phyloP scores from a whole-genome alignment of 2,888 invertebrate genomes.

The Axea sp. region DNA sequence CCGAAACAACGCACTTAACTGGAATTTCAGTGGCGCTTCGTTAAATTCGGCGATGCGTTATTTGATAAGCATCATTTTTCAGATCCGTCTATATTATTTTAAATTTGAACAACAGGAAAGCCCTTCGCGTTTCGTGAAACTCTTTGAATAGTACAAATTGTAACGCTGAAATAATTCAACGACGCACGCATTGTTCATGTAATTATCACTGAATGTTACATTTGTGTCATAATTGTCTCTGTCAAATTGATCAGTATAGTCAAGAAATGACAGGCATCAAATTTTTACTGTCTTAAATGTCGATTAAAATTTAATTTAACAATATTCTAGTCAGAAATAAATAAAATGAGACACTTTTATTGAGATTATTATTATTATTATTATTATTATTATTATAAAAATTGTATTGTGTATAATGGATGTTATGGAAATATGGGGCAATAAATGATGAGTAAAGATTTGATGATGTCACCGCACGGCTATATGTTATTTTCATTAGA shows the following conservation, averaged over 20 bases:
- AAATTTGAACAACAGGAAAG: conserved; percentile 19
- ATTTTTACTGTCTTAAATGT: conserved; percentile 46
- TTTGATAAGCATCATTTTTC: conserved; percentile 44
- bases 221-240: conserved; percentile 57
- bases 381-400: not conserved
- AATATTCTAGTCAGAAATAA: conserved; percentile 51
- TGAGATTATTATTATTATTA: conserved; percentile 9
- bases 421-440: not conserved
- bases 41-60: conserved; percentile 32
- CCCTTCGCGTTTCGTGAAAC: conserved; percentile 37
- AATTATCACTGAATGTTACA: conserved; percentile 50
- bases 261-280: conserved; percentile 32
- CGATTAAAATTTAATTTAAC: conserved; percentile 5
- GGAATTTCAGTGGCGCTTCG: conserved; percentile 30
- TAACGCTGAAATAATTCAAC: conserved; percentile 48
- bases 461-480: conserved; percentile 32
- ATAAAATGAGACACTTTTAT: conserved; percentile 6
- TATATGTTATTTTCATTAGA: conserved; percentile 40
- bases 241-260: conserved; percentile 38
- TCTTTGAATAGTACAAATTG: conserved; percentile 57
- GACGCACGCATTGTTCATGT: conserved; percentile 58
- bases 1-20: not conserved
- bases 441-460: conserved; percentile 34
- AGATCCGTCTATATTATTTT: conserved; percentile 45
- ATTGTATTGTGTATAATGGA: conserved; percentile 5